These are phyloP conservation scores for Ornithoptera priamus DNA, from an alignment of 2,888 invertebrate species.

Conservation along the genomic window DNA sequence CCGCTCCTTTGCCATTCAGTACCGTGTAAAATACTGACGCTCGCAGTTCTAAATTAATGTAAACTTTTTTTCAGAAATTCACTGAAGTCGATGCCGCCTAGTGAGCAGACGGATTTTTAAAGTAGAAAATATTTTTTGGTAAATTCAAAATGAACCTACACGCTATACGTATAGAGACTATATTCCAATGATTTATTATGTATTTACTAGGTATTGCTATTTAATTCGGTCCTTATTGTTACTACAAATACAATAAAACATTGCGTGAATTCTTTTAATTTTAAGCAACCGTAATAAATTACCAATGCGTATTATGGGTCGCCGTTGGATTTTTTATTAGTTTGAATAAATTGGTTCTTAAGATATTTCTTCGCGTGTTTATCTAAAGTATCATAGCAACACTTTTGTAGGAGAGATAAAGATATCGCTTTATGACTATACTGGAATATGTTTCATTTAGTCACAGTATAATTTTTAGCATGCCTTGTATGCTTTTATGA, in stretches of 20 bases:
- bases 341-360: conserved; percentile 47
- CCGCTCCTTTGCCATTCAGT: conserved; percentile 59
- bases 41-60: conserved; percentile 71
- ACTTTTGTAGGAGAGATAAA: background rate
- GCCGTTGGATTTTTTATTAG: conserved; percentile 48
- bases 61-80: conserved; percentile 64
- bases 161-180: conserved; percentile 35
- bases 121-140: conserved; percentile 20
- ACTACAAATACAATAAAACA: conserved; percentile 57
- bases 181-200: conserved; percentile 16
- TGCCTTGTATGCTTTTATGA: background rate
- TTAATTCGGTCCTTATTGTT: conserved; percentile 59
- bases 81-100: conserved; percentile 66
- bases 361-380: conserved; percentile 38
- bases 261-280: conserved; percentile 51
- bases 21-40: conserved; percentile 57
- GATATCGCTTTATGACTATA: background rate
- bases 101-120: conserved; percentile 45
- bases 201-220: conserved; percentile 60
- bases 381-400: background rate
- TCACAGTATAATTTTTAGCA: background rate
- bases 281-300: conserved; percentile 70
- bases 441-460: background rate
- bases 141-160: conserved; percentile 14
- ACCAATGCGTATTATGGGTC: conserved; percentile 45